phyloP scores from a whole-genome alignment of 2,888 invertebrate genomes.

The Argyresthia albistria region DNA sequence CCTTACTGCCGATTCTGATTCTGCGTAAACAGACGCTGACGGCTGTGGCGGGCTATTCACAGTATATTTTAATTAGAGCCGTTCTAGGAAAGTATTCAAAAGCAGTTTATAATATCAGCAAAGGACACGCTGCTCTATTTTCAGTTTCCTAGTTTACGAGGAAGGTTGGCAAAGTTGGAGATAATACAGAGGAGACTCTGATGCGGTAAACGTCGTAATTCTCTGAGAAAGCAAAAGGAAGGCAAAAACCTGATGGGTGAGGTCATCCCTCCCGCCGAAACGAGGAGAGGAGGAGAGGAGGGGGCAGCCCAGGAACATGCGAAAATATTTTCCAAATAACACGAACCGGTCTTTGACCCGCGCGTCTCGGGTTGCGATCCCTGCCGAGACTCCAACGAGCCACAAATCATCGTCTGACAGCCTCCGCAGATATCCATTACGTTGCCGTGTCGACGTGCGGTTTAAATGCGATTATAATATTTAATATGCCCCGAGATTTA shows the following conservation, averaged over 20 bases:
- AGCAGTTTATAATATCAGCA: too few relatives aligned
- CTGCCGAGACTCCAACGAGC: not conserved
- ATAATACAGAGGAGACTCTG: too few relatives aligned
- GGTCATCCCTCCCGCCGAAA: slow-evolving; percentile 36
- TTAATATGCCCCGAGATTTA: too few relatives aligned
- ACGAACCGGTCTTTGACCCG: slow-evolving; percentile 64
- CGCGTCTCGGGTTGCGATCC: slow-evolving; percentile 7
- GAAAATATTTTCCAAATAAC: slow-evolving; percentile 50
- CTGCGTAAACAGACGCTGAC: too few relatives aligned
- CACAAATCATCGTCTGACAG: slow-evolving; percentile 6
- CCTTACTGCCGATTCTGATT: too few relatives aligned
- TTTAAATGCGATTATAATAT: not conserved
- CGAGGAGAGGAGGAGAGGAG: slow-evolving; percentile 16
- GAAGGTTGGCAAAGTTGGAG: too few relatives aligned
- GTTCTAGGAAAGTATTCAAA: too few relatives aligned
- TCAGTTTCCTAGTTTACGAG: too few relatives aligned
- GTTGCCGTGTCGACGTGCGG: not conserved
- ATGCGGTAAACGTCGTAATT: too few relatives aligned
- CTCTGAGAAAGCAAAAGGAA: not conserved
- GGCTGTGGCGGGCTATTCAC: too few relatives aligned
- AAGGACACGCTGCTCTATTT: too few relatives aligned
- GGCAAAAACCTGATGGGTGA: slow-evolving; percentile 37
- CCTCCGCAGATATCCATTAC: not conserved
- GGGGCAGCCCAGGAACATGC: slow-evolving; percentile 29
- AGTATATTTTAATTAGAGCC: too few relatives aligned